Evolutionary conservation across 37 sponge, comb jelly and placozoan genomes (phyloP), one percentile per base, ranked within the genome.

Genomic region (Aplysina aerophoba): DNA sequence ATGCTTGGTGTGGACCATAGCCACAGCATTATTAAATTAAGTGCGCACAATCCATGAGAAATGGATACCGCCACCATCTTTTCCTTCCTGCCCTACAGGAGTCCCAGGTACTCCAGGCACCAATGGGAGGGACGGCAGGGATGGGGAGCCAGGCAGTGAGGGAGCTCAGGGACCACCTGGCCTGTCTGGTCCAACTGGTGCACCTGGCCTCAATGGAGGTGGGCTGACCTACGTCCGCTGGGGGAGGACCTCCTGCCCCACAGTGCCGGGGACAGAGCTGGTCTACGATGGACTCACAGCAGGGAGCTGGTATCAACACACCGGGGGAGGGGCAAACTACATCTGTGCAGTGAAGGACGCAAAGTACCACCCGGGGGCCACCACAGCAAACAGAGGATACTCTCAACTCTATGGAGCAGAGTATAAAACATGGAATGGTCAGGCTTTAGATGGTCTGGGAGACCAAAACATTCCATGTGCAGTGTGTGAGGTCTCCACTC

Each of bases 391-490:
- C 62, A 61, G 4, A 33, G 59, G 59, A 25, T 28, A 64, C 34
- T 40, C 35, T 36, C 38, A 73, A 39, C 14, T 88, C 25, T 77
- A 83, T 83, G 89, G 89, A 40, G 68, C 68, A 22, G 89, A 88
- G 63, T 88, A 83, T 88, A 80, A 88, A 53, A 25, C 16, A 4
- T 62, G 54, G 34, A 24, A 0, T 53, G 56, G 55, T 34, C 50
- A 54, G 19, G 71, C 85, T 60, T 24, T 81, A 57, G 2, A 17
- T 35, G 64, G 50, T 53, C 17, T 63, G 56, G 20, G 57, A 13
- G 0, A 82, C 12, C 62, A 85, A 41, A 85, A 85, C 72, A 77
- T 85, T 60, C 88, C 88, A 20, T 90, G 90, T 90, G 85, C 86
- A 65, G 86, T 90, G 73, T 90, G 90, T 57, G 67, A 71, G 55